phyloP scores from a whole-genome alignment of 2,113 vertebrate species.

The Tachysurus fulvidraco region DNA sequence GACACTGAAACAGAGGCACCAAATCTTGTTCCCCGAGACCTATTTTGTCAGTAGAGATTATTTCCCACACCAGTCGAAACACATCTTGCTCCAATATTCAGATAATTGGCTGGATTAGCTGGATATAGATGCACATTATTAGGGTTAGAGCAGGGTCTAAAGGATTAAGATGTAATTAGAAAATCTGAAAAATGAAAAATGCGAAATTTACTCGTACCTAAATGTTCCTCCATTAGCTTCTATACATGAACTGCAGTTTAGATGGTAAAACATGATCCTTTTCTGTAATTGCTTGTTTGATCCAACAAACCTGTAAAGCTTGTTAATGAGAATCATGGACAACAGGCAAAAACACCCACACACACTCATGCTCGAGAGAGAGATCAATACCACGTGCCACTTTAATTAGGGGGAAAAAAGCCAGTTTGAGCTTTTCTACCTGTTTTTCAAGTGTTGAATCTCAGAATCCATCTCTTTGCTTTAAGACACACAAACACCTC shows the following conservation, averaged over 20 bases:
- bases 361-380: slow-evolving; percentile 23
- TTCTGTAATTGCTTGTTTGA: slow-evolving; percentile 16
- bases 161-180: not conserved
- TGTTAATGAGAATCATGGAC: slow-evolving; percentile 64
- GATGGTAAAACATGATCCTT: not conserved
- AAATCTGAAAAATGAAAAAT: not conserved
- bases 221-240: not conserved
- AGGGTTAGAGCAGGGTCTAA: not conserved
- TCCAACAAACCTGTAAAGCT: slow-evolving; percentile 32
- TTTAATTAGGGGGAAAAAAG: slow-evolving; percentile 61
- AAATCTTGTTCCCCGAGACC: not conserved
- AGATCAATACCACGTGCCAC: slow-evolving; percentile 56
- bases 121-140: not conserved
- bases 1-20: not conserved
- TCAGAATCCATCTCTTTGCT: slow-evolving; percentile 21
- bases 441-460: slow-evolving; percentile 42
- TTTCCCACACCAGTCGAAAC: not conserved
- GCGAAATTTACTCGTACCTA: not conserved
- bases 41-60: not conserved
- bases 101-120: slow-evolving; percentile 1
- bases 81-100: slow-evolving; percentile 5
- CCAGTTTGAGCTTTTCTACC: slow-evolving; percentile 67
- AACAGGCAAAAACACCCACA: slow-evolving; percentile 39
- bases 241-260: not conserved
- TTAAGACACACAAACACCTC: slow-evolving; percentile 6